Base-by-base conservation (phyloP, 2,888 invertebrate genomes). In the Cyclophora albipunctata region DNA sequence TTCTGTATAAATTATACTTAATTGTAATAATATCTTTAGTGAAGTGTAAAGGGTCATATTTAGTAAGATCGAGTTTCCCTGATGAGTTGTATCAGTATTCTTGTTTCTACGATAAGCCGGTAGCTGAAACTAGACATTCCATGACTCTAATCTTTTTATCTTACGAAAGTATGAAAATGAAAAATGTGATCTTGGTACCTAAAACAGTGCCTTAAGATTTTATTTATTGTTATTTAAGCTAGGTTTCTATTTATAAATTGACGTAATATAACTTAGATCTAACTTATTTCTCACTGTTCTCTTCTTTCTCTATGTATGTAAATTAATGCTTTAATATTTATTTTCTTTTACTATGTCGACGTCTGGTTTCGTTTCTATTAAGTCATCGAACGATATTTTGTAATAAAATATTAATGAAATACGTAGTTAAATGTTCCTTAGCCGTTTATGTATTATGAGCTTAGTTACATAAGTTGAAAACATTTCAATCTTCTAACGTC, bases 191-290 rank as follows among this genome's bases (percentile, higher is more conserved):
- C 81, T 81, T 80, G 84, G 83, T 84, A 84, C 81, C 82, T 81
- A 79, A 80, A 79, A 68, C 78, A 72, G 86, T 87, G 87, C 87
- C 87, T 87, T 87, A 86, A 81, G 77, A 85, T 82, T 67, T 85
- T 85, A 87, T 88, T 87, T 85, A 86, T 86, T 87, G 79, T 84
- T 84, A 85, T 75, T 81, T 79, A 86, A 81, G 82, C 75, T 84
- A 82, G 75, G 76, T 75, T 72, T 79, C 69, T 84, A 84, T 85
- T 84, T 83, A 81, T 80, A 75, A 78, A 78, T 77, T 84, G 83
- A 84, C 82, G 69, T 61, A 71, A 76, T 76, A 69, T 58, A 70
- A 74, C 75, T 73, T 75, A 78, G 74, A 71, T 68, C 66, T 78
- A 75, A 81, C 69, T 75, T 77, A 73, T 73, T 75, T 70, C 66